Evolutionary conservation across 2,113 vertebrate genomes (phyloP).

Genomic region (Mohoua ochrocephala): DNA sequence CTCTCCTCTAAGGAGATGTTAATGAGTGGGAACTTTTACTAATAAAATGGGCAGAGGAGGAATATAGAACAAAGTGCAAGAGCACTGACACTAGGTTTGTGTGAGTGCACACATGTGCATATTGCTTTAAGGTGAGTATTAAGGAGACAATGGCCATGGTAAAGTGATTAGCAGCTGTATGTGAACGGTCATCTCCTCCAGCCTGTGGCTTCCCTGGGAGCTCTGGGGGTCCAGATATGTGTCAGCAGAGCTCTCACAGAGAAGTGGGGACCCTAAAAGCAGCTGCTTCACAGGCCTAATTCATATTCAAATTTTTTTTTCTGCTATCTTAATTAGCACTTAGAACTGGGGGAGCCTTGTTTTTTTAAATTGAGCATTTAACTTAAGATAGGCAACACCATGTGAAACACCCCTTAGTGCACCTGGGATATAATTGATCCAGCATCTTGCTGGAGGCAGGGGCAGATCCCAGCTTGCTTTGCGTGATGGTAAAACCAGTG

Average conservation of each 20-base stretch:
- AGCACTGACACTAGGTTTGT: neutral
- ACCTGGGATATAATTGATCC: neutral
- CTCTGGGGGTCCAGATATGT: neutral
- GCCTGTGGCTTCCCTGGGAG: neutral
- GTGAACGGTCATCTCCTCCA: neutral
- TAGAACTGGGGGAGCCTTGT: neutral
- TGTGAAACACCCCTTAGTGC: neutral
- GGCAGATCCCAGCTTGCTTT: neutral
- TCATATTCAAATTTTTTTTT: neutral
- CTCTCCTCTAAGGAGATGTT: neutral
- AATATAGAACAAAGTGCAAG: neutral
- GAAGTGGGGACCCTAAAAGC: neutral
- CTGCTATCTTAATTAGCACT: neutral
- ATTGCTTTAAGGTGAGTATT: neutral
- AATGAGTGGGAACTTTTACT: constrained; percentile 6
- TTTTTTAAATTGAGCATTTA: neutral
- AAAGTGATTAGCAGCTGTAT: neutral
- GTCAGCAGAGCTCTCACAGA: neutral
- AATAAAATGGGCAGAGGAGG: neutral
- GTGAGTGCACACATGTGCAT: neutral
- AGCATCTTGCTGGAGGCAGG: neutral
- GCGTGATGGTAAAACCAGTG: neutral
- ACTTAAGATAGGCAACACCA: neutral
- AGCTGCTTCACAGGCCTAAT: neutral
- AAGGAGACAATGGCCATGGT: neutral